Evolutionary conservation across 2,888 invertebrate genomes (phyloP).

Genomic region (Noctua pronuba): DNA sequence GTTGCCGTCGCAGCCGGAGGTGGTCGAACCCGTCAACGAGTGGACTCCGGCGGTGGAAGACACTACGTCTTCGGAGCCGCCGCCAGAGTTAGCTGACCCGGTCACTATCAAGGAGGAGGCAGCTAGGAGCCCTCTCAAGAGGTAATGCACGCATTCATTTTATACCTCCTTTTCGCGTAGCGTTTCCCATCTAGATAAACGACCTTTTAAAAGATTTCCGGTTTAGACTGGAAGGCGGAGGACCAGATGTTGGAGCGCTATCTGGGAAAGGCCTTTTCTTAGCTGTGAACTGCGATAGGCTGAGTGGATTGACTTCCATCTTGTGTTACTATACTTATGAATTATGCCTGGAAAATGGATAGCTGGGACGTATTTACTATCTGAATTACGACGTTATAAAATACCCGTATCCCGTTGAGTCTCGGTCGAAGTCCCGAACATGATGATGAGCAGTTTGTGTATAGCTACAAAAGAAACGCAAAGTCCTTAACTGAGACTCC

Average conservation of each 20-base stretch:
- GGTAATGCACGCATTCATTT: constrained; percentile 68
- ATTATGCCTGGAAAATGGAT: neutral
- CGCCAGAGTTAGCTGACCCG: constrained; percentile 71
- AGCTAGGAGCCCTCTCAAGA: constrained; percentile 83
- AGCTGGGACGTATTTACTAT: neutral
- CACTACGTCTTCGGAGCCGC: constrained; percentile 80
- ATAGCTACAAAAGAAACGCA: neutral
- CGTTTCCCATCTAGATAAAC: neutral
- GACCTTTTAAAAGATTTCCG: neutral
- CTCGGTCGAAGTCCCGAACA: neutral
- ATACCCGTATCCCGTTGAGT: neutral
- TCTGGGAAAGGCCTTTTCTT: neutral
- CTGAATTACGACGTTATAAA: neutral
- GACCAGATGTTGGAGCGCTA: neutral
- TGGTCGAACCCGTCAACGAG: constrained; percentile 75
- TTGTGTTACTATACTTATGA: neutral
- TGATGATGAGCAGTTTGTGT: neutral
- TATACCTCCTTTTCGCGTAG: neutral
- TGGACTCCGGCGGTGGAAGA: constrained; percentile 86
- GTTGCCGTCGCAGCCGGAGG: constrained; percentile 71
- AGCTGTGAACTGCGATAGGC: neutral
- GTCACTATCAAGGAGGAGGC: constrained; percentile 78
- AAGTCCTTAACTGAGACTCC: neutral
- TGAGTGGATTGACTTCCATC: neutral
- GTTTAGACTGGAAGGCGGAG: neutral